phyloP scores from a whole-genome alignment of 30 jellyfish, hydroid and myxozoan genomes.

The Rhopilema esculentum region DNA sequence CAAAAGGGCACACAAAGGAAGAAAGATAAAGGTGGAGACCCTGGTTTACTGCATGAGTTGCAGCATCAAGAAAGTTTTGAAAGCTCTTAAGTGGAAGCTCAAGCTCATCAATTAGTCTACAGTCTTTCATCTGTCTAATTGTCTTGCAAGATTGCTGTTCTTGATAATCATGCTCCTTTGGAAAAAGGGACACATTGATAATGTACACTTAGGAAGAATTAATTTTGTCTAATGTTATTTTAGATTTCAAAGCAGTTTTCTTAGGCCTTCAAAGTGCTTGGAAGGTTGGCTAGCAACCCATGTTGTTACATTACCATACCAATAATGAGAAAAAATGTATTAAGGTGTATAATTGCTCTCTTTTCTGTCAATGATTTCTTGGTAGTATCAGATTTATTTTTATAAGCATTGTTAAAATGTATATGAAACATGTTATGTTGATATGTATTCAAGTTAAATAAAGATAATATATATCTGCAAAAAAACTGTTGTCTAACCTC shows the following conservation, averaged over 20 bases:
- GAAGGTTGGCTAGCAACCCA: not conserved
- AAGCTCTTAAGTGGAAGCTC: constrained; percentile 29
- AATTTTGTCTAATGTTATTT: not conserved
- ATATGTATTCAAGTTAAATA: not conserved
- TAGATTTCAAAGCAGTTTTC: not conserved
- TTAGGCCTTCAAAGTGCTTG: not conserved
- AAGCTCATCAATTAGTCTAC: constrained; percentile 38
- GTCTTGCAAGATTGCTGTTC: not conserved
- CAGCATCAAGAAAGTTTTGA: constrained; percentile 18
- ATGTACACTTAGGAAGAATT: not conserved
- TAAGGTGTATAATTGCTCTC: not conserved
- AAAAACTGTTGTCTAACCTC: not conserved
- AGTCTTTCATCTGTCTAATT: constrained; percentile 23
- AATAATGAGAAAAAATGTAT: not conserved
- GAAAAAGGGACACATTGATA: not conserved
- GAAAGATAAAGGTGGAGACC: constrained; percentile 13
- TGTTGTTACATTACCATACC: not conserved
- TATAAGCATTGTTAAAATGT: not conserved
- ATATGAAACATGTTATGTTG: not conserved
- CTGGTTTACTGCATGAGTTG: constrained; percentile 15
- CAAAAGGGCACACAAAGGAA: constrained; percentile 21
- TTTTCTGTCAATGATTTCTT: not conserved
- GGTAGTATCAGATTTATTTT: not conserved
- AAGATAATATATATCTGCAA: not conserved
- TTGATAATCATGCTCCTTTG: constrained; percentile 26